Evolutionary conservation across 2,113 vertebrate species (phyloP).

Genomic region (Python bivittatus): DNA sequence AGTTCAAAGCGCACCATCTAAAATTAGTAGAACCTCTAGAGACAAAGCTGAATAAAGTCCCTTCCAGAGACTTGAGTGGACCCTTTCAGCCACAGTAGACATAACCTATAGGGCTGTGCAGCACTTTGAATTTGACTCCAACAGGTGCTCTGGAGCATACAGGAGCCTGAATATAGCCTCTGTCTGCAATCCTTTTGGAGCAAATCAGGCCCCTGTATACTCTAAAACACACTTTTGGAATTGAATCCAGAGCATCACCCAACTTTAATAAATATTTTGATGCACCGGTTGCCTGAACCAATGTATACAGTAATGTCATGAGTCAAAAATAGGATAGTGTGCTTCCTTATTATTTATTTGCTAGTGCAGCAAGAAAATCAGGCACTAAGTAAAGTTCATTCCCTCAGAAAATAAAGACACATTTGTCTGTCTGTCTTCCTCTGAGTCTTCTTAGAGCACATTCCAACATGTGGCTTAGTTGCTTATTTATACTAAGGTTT

Average conservation of each 20-base stretch:
- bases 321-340: background rate
- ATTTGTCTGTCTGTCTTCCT: background rate
- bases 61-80: background rate
- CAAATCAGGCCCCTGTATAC: background rate
- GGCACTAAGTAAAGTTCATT: background rate
- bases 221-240: background rate
- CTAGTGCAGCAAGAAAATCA: background rate
- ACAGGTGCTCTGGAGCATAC: background rate
- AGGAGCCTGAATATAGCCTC: background rate
- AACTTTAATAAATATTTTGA: background rate
- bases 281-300: background rate
- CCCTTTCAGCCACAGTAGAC: background rate
- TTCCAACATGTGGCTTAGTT: background rate
- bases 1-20: background rate
- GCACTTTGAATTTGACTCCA: background rate
- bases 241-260: background rate
- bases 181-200: background rate
- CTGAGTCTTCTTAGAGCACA: background rate
- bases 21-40: background rate
- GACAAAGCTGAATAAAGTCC: background rate
- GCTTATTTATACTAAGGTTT: background rate
- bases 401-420: background rate
- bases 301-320: background rate
- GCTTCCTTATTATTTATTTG: background rate
- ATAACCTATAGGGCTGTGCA: background rate